phyloP scores from a whole-genome alignment of 2,888 invertebrate genomes.

The Oscheius sp. region DNA sequence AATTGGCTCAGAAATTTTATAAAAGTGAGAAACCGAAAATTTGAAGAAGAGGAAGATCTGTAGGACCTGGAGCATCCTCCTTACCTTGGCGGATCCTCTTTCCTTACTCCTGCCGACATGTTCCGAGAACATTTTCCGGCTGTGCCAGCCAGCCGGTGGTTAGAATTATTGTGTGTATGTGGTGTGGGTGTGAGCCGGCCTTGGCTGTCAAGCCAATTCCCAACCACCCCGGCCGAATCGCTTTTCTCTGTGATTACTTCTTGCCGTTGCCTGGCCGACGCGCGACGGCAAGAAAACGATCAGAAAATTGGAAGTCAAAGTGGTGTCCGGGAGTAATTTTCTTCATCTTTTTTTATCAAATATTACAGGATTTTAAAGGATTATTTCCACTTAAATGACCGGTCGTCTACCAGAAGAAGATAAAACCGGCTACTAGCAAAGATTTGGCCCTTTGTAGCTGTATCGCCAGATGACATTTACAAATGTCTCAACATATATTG shows the following conservation, averaged over 20 bases:
- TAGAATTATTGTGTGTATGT: background rate
- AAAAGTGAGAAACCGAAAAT: background rate
- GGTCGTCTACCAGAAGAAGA: no score
- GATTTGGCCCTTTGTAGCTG: no score
- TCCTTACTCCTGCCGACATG: constrained; percentile 22
- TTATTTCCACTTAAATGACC: no score
- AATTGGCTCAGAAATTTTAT: no score
- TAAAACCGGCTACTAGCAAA: no score
- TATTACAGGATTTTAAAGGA: no score
- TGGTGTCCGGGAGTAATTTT: no score
- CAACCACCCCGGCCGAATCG: background rate
- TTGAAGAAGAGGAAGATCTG: background rate
- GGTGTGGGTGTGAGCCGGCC: no score
- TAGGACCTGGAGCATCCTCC: background rate
- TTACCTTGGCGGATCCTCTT: constrained; percentile 18
- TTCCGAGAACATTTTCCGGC: constrained; percentile 23
- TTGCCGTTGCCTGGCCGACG: constrained; percentile 35
- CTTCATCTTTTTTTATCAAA: no score
- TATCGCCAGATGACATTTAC: no score
- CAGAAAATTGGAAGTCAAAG: background rate
- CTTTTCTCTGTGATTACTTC: constrained; percentile 11
- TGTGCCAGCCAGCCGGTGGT: no score
- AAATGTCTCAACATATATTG: no score
- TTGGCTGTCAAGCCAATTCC: background rate
- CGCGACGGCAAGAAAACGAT: background rate